Conservation (phyloP, 1,140 invertebrate species). For the Gonatopus flavifemur region DNA sequence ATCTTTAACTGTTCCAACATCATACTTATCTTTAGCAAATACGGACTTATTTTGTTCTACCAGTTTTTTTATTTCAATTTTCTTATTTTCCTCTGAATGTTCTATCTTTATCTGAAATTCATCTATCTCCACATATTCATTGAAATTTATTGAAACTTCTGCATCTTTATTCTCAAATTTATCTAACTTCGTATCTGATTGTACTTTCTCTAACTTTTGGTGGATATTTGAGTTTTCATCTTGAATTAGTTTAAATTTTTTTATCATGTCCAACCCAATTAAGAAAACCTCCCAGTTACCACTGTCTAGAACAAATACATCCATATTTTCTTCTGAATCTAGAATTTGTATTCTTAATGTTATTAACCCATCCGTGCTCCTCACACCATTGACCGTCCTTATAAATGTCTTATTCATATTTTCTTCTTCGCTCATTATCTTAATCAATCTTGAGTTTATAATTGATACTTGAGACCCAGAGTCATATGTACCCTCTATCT, state of each 20-base stretch:
- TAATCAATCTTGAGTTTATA: not conserved
- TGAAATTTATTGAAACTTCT: not conserved
- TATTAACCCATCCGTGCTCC: not conserved
- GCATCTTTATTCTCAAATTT: not conserved
- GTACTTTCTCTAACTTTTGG: too few species aligned
- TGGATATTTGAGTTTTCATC: not conserved
- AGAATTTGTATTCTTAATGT: conserved; percentile 6
- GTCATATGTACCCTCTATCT: too few species aligned
- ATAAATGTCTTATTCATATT: not conserved
- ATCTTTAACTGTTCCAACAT: too few species aligned
- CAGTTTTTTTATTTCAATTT: not conserved
- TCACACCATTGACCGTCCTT: conserved; percentile 7
- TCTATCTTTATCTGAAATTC: not conserved
- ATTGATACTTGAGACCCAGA: too few species aligned
- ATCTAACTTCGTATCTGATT: too few species aligned
- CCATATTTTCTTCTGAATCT: conserved; percentile 2
- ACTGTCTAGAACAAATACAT: not conserved
- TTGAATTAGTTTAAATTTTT: conserved; percentile 1
- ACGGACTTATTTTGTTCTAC: not conserved
- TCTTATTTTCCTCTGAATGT: not conserved
- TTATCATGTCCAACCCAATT: conserved; percentile 5
- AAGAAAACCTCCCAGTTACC: conserved; percentile 6
- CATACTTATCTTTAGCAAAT: not conserved
- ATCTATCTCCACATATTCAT: not conserved
- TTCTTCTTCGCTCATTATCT: not conserved